Evolutionary conservation across 2,888 invertebrate genomes (phyloP).

Genomic region (Bellardia pandia): DNA sequence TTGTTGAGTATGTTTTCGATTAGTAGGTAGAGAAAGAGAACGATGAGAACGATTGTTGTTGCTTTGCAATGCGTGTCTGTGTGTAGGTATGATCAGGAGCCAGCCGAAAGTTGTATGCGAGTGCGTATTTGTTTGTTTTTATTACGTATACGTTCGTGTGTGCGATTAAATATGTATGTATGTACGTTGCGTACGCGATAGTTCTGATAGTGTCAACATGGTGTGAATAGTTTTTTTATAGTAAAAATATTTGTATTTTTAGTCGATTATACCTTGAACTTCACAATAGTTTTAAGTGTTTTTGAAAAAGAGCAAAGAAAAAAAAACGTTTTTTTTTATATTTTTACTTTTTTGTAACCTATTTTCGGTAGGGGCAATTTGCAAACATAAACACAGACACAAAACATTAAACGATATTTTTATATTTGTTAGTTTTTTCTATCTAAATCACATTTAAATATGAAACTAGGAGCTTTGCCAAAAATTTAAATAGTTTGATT

Average conservation of each 20-base stretch:
- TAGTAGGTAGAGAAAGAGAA: conserved; percentile 11
- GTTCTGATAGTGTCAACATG: conserved; percentile 1
- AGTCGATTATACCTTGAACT: conserved; percentile 81
- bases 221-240: conserved; percentile 18
- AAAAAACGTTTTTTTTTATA: conserved; percentile 9
- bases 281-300: conserved; percentile 82
- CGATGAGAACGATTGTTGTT: conserved; percentile 6
- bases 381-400: background rate
- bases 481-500: conserved; percentile 25
- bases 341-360: conserved; percentile 2
- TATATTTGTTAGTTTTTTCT: background rate
- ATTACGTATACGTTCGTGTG: conserved; percentile 15
- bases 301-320: conserved; percentile 40
- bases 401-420: too few species aligned
- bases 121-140: background rate
- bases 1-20: background rate
- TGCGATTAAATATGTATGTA: background rate
- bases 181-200: background rate
- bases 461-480: conserved; percentile 42
- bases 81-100: background rate
- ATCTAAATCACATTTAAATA: conserved; percentile 15
- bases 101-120: background rate
- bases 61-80: conserved; percentile 18
- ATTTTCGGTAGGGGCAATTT: background rate
- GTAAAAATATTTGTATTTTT: conserved; percentile 65